phyloP scores from a whole-genome alignment of 2,797 vertebrate genomes.

The Sebastes melanostomus region DNA sequence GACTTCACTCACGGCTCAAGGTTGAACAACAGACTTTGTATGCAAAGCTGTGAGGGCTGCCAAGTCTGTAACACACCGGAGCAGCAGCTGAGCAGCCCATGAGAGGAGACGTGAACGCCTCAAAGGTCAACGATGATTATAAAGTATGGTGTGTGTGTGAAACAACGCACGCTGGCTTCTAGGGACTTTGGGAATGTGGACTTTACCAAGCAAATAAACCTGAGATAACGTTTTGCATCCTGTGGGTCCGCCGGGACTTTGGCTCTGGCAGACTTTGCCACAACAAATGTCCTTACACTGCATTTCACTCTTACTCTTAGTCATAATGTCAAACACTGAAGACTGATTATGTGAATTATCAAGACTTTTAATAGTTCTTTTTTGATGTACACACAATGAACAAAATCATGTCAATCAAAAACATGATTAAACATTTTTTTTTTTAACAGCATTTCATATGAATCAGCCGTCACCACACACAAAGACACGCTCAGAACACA shows the following conservation, averaged over 20 bases:
- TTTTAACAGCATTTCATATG: slow-evolving; percentile 56
- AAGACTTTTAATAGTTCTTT: slow-evolving; percentile 73
- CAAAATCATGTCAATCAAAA: slow-evolving; percentile 65
- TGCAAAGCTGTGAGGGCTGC: slow-evolving; percentile 14
- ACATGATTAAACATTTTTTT: slow-evolving; percentile 58
- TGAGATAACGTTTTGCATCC: slow-evolving; percentile 13
- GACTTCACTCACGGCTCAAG: slow-evolving; percentile 4
- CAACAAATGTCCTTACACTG: not conserved
- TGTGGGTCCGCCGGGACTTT: not conserved
- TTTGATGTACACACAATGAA: slow-evolving; percentile 64
- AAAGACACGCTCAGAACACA: slow-evolving; percentile 36
- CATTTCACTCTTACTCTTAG: not conserved
- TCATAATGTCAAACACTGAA: not conserved
- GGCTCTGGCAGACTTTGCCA: not conserved
- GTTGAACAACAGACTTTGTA: slow-evolving; percentile 31
- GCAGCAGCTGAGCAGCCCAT: not conserved
- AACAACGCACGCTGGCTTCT: not conserved
- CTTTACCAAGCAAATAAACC: slow-evolving; percentile 28
- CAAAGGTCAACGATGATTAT: slow-evolving; percentile 36
- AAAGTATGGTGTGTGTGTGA: not conserved
- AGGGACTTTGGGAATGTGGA: not conserved
- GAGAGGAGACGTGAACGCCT: not conserved
- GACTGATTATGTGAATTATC: slow-evolving; percentile 35
- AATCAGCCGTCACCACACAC: slow-evolving; percentile 57
- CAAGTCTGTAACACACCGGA: not conserved